Evolutionary conservation across 2,888 invertebrate species (phyloP).

Genomic region (Drosophila parthenogenetica): DNA sequence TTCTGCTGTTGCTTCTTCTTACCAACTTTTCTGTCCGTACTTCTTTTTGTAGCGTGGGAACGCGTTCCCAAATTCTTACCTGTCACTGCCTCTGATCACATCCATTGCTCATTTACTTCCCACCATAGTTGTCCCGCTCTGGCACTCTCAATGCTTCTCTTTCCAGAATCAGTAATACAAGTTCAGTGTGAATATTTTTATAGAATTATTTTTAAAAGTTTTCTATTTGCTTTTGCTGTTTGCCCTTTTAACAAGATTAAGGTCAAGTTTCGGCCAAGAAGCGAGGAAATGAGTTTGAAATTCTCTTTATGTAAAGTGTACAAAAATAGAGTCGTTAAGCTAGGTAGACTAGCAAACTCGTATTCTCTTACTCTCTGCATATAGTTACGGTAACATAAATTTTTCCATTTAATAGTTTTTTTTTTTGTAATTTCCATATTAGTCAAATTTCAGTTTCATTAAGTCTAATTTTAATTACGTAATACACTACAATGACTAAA

Average conservation of each 20-base stretch:
- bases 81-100: conserved; percentile 26
- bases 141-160: neutral
- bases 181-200: conserved; percentile 60
- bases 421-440: no score
- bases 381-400: no score
- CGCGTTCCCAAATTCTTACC: conserved; percentile 45
- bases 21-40: neutral
- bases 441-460: no score
- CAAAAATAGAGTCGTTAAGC: conserved; percentile 8
- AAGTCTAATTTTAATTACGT: no score
- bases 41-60: conserved; percentile 64
- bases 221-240: conserved; percentile 54
- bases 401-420: no score
- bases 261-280: conserved; percentile 61
- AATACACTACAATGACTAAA: no score
- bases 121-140: neutral
- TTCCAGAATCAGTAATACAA: conserved; percentile 44
- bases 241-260: conserved; percentile 69
- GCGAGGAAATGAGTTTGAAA: conserved; percentile 2
- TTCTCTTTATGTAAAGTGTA: conserved; percentile 50
- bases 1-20: neutral
- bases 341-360: neutral
- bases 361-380: no score
- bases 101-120: conserved; percentile 6
- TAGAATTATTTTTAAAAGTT: conserved; percentile 69